phyloP scores from a whole-genome alignment of 1,140 invertebrate species.

The Zophobas morio region DNA sequence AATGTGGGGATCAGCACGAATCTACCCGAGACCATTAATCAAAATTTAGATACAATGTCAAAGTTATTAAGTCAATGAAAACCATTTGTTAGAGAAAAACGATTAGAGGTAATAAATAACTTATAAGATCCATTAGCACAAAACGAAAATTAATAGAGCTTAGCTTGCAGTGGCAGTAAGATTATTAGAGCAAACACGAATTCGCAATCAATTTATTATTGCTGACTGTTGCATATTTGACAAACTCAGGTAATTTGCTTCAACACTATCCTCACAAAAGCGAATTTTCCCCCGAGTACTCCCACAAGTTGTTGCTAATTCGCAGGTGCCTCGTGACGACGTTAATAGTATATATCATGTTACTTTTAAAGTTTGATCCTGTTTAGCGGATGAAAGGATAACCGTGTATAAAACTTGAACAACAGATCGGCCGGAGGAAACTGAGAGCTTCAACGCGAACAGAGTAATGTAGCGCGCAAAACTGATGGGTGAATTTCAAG shows the following conservation, averaged over 20 bases:
- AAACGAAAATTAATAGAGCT: slow-evolving; percentile 60
- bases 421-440: slow-evolving; percentile 44
- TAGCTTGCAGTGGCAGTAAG: slow-evolving; percentile 31
- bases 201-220: slow-evolving; percentile 52
- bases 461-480: slow-evolving; percentile 57
- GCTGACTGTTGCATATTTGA: slow-evolving; percentile 47
- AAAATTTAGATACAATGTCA: slow-evolving; percentile 48
- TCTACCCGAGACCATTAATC: slow-evolving; percentile 42
- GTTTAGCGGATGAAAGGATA: slow-evolving; percentile 47
- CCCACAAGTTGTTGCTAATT: slow-evolving; percentile 9
- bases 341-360: slow-evolving; percentile 45
- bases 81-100: slow-evolving; percentile 51
- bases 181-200: slow-evolving; percentile 52
- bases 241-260: slow-evolving; percentile 7
- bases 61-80: slow-evolving; percentile 51
- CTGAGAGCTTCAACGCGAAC: slow-evolving; percentile 44
- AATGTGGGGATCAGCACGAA: slow-evolving; percentile 23
- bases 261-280: neutral
- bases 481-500: slow-evolving; percentile 60
- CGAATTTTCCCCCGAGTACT: neutral
- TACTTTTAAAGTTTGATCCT: slow-evolving; percentile 48
- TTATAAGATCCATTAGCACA: slow-evolving; percentile 59
- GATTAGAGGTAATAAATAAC: slow-evolving; percentile 62
- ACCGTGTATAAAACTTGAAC: slow-evolving; percentile 47
- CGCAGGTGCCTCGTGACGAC: slow-evolving; percentile 19